Base-by-base conservation (phyloP, 2,113 vertebrate species). In the Spilogale gracilis region DNA sequence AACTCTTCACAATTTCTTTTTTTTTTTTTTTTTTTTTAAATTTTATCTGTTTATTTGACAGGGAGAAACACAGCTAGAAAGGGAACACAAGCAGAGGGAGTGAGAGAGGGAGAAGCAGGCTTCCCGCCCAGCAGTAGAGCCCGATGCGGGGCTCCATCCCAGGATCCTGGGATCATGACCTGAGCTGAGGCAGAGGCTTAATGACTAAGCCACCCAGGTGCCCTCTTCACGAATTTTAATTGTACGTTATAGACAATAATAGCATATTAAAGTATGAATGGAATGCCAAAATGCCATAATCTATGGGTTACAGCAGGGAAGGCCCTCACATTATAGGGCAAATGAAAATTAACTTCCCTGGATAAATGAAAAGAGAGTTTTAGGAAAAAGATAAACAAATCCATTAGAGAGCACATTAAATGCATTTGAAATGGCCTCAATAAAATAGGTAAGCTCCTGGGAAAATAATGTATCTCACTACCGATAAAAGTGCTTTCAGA, bases 271-370 rank as follows among this genome's bases (percentile, higher is more conserved):
- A 91, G 45, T 61, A 82, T 65, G 6, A 27, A 56, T 38, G 23
- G 17, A 52, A 54, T 92, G 56, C 18, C 38, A 83, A 85, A 84
- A 2, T 52, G 18, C 1, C 27, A 45, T 87, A 71, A 89, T 67
- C 12, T 69, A 25, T 5, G 89, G 43, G 82, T 89, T 78, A 61
- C 1, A 95, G 20, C 17, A 92, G 50, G 48, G 30, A 96, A 20
- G 25, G 7, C 92, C 30, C 71, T 79, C 8, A n/a, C 20, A 58
- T 58, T 76, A 50, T 74, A 97, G 92, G 30, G 56, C 52, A 96
- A 94, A 90, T 94, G 43, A 92, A 96, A 97, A 95, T 54, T 85
- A 95, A 81, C 50, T 79, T 96, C 16, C n/a, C 58, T 71, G n/a
- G 54, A 30, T 2, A 95, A 74, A 20, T 74, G 45, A 71, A 97